A percentile compares a stretch with the other conserved stretches of the same genome.
phyloP scores from a whole-genome alignment of 2,888 invertebrate species.

The Automeris io region DNA sequence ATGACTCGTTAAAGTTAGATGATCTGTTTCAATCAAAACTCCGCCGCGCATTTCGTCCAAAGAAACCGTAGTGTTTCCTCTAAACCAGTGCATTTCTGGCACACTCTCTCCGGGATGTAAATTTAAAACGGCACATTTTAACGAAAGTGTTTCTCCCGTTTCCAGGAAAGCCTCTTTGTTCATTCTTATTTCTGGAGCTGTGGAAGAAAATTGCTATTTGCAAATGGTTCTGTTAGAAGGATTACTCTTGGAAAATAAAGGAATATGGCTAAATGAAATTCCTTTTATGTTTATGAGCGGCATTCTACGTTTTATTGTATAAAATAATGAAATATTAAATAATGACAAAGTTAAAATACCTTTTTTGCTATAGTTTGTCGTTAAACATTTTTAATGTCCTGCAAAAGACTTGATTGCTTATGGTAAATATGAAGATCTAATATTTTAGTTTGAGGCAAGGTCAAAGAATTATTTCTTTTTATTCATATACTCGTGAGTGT shows the following conservation, averaged over 20 bases:
- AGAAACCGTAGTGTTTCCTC: slow-evolving; percentile 44
- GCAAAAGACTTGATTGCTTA: too few relatives aligned
- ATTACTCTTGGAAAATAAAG: not conserved
- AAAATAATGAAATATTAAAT: too few relatives aligned
- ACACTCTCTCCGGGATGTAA: slow-evolving; percentile 41
- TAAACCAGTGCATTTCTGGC: slow-evolving; percentile 56
- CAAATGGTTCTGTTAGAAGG: not conserved
- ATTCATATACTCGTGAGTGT: too few relatives aligned
- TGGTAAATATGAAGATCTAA: too few relatives aligned
- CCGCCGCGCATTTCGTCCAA: slow-evolving; percentile 69
- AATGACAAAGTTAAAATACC: too few relatives aligned
- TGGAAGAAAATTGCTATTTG: slow-evolving; percentile 17
- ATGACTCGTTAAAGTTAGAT: slow-evolving; percentile 55
- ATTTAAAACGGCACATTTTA: slow-evolving; percentile 58
- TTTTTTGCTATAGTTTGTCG: too few relatives aligned
- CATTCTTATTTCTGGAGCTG: slow-evolving; percentile 62
- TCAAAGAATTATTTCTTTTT: too few relatives aligned
- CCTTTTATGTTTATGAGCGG: too few relatives aligned
- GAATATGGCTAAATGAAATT: too few relatives aligned
- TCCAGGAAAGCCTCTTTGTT: slow-evolving; percentile 63
- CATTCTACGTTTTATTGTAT: not conserved
- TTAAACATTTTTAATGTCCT: too few relatives aligned
- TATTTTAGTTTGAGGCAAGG: too few relatives aligned
- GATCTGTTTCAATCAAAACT: slow-evolving; percentile 62
- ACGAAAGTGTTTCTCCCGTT: slow-evolving; percentile 60